A percentile compares a stretch with the other conserved stretches of the same genome.
Evolutionary conservation across 2,113 vertebrate species (phyloP).

Genomic region (Tetrao urogallus): DNA sequence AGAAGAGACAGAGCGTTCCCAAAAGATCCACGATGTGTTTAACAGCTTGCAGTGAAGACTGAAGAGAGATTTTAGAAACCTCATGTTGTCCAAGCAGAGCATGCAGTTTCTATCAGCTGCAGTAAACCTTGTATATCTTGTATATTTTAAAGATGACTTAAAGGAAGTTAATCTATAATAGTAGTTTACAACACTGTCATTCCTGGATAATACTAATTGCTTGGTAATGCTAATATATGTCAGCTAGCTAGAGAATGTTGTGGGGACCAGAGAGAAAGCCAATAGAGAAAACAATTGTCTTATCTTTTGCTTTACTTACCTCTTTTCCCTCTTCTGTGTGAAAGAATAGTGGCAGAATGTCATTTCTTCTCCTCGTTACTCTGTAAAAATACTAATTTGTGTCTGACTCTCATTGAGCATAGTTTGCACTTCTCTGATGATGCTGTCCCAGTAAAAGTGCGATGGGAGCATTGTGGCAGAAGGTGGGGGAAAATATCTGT

Average conservation of each 20-base stretch:
- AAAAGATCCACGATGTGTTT: conserved; percentile 40
- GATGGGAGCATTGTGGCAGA: background rate
- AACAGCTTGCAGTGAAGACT: conserved; percentile 13
- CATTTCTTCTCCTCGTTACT: background rate
- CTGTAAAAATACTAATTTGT: background rate
- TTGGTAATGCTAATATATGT: background rate
- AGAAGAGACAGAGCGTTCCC: conserved; percentile 10
- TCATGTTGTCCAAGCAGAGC: background rate
- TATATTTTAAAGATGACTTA: background rate
- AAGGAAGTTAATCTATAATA: background rate
- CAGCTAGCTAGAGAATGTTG: background rate
- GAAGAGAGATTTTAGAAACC: background rate
- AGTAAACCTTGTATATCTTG: background rate
- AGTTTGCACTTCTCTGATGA: background rate
- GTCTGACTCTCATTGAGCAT: background rate
- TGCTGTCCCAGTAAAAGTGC: background rate
- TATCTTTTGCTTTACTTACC: background rate
- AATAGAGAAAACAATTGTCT: background rate
- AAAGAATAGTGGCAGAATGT: background rate
- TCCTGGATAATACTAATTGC: background rate
- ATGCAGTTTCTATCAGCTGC: background rate
- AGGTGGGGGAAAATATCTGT: background rate
- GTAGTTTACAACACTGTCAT: background rate
- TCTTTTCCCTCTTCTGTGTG: background rate
- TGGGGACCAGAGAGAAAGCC: background rate